Evolutionary conservation across 2,113 vertebrate species (phyloP).

Genomic region (Tachycineta bicolor): DNA sequence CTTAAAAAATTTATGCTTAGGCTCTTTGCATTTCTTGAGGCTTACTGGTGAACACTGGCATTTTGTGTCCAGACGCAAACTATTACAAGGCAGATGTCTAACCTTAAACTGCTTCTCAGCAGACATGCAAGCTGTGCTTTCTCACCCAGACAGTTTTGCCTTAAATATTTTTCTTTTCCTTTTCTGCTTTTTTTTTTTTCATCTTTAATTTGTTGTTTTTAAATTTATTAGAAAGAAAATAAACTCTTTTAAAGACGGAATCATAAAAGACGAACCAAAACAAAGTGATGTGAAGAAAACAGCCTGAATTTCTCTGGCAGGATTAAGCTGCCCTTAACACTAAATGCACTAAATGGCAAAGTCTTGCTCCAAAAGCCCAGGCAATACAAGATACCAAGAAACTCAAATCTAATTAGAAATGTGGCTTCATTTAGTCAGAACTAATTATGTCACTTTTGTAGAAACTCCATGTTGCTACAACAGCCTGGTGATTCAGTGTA

Average conservation of each 20-base stretch:
- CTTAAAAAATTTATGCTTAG: slow-evolving; percentile 3
- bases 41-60: slow-evolving; percentile 20
- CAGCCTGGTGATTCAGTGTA: not conserved
- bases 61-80: not conserved
- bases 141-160: not conserved
- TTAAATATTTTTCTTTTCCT: not conserved
- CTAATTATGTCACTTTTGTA: not conserved
- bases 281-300: not conserved
- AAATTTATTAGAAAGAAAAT: not conserved
- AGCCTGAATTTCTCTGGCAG: not conserved
- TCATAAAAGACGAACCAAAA: not conserved
- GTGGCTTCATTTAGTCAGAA: not conserved
- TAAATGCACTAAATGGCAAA: not conserved
- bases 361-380: not conserved
- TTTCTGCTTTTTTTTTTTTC: not conserved
- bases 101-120: not conserved
- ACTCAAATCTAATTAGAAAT: not conserved
- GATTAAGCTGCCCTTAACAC: not conserved
- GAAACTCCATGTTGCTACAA: not conserved
- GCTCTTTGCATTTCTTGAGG: slow-evolving; percentile 9
- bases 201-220: not conserved
- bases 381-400: not conserved
- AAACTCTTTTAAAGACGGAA: not conserved
- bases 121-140: not conserved
- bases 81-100: slow-evolving; percentile 28